Evolutionary conservation across 2,888 invertebrate species (phyloP).

Genomic region (Graphium colonna): DNA sequence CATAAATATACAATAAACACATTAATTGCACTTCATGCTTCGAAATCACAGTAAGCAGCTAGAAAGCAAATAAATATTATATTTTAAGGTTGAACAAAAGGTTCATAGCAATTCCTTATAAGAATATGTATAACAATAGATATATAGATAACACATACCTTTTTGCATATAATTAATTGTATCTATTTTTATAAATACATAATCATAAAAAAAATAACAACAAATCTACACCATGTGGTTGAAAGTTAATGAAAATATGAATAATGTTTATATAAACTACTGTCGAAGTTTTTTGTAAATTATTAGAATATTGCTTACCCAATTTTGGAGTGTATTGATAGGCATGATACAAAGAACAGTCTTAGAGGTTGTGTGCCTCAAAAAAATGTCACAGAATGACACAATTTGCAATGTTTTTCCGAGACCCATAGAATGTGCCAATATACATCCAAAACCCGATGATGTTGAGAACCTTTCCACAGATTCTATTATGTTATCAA

Average conservation of each 20-base stretch:
- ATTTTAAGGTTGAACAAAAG: too few species aligned
- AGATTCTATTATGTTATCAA: conserved; percentile 98
- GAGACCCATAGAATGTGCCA: conserved; percentile 99
- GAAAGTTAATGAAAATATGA: too few species aligned
- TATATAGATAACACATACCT: neutral
- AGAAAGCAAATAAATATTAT: too few species aligned
- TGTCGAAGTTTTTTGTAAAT: too few species aligned
- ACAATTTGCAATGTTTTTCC: conserved; percentile 99
- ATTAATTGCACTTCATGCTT: too few species aligned
- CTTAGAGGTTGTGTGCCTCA: conserved; percentile 92
- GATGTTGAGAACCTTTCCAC: conserved; percentile 91
- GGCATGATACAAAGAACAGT: conserved; percentile 98
- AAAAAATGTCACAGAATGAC: conserved; percentile 97
- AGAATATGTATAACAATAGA: neutral
- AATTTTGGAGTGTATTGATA: conserved; percentile 98
- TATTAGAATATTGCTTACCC: conserved; percentile 77
- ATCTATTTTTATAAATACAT: neutral
- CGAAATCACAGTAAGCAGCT: too few species aligned
- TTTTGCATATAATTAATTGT: too few species aligned
- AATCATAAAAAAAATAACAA: too few species aligned
- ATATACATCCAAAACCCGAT: conserved; percentile 97
- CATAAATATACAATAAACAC: too few species aligned
- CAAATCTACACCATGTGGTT: too few species aligned
- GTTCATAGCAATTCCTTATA: too few species aligned
- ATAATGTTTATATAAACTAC: too few species aligned